A percentile compares a stretch with the other conserved stretches of the same genome.
Evolutionary conservation across 1,140 invertebrate species (phyloP).

Genomic region (Plectrocnemia conspersa): DNA sequence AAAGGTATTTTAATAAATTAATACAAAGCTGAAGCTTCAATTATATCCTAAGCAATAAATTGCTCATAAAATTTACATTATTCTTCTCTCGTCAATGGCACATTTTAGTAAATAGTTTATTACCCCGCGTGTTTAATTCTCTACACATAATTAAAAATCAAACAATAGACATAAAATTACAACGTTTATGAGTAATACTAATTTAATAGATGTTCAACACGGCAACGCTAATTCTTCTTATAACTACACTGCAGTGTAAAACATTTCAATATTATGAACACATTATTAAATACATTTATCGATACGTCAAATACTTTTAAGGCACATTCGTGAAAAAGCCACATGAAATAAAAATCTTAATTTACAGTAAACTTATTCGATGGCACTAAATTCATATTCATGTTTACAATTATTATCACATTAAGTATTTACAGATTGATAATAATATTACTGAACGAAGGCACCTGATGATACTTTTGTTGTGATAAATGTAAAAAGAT

Average conservation of each 20-base stretch:
- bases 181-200: no score
- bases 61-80: no score
- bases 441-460: background rate
- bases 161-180: no score
- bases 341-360: slow-evolving; percentile 21
- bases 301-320: slow-evolving; percentile 16
- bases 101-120: no score
- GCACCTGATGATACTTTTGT: background rate
- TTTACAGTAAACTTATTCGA: slow-evolving; percentile 8
- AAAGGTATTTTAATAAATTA: no score
- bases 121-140: no score
- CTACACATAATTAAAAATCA: no score
- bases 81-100: no score
- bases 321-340: slow-evolving; percentile 35
- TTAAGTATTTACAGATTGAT: background rate
- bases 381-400: background rate
- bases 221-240: no score
- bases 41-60: no score
- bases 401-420: slow-evolving; percentile 3
- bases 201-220: no score
- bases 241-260: background rate
- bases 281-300: background rate
- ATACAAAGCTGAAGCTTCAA: no score
- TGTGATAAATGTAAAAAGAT: background rate
- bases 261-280: background rate